Conservation (phyloP, 2,797 vertebrate species). For the Okamejei kenojei region DNA sequence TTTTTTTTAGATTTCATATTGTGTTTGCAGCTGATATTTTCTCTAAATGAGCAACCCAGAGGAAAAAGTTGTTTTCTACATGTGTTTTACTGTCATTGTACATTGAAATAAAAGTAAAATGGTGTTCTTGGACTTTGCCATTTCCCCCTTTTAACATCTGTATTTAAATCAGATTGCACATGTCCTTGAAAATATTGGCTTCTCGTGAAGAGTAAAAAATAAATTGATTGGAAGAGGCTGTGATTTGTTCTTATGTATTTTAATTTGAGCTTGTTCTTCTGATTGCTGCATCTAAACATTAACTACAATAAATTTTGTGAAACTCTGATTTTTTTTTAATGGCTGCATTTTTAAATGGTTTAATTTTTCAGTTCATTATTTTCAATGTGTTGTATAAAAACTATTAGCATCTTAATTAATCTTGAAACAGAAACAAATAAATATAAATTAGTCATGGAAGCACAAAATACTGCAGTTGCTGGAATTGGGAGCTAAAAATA, state of each 20-base stretch:
- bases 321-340: background rate
- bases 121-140: background rate
- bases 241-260: background rate
- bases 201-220: background rate
- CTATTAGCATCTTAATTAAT: background rate
- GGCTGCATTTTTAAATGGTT: slow-evolving; percentile 16
- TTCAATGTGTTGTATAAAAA: background rate
- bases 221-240: background rate
- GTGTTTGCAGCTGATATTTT: background rate
- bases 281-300: background rate
- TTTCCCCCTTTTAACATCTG: background rate
- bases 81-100: background rate
- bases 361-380: background rate
- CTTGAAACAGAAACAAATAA: background rate
- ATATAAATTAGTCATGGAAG: too few species aligned
- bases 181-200: background rate
- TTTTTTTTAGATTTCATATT: background rate
- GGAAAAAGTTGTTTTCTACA: background rate
- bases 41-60: background rate
- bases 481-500: too few species aligned
- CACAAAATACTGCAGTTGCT: too few species aligned
- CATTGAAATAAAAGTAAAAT: background rate
- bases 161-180: slow-evolving; percentile 10
- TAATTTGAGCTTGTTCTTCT: background rate
- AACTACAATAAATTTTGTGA: background rate